Conservation (phyloP, 2,113 vertebrate species). For the Nerophis ophidion region DNA sequence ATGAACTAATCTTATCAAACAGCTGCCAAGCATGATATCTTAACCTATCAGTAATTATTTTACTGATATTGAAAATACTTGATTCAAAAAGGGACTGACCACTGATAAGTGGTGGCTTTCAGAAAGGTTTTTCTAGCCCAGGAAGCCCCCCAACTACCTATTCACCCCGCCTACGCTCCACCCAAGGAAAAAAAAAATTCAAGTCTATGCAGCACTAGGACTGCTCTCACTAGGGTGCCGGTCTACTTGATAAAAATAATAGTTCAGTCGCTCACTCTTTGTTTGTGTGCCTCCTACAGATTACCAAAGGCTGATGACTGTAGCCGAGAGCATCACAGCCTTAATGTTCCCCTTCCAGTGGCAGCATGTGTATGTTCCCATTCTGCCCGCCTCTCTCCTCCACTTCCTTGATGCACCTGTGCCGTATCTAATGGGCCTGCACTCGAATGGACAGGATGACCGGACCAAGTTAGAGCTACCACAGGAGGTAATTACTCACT, state of each 20-base stretch:
- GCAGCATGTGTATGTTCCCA: slow-evolving; percentile 98
- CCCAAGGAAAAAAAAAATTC: too few species aligned
- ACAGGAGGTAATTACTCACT: slow-evolving; percentile 80
- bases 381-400: slow-evolving; percentile 91
- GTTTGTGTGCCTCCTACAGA: slow-evolving; percentile 68
- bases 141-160: too few species aligned
- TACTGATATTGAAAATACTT: too few species aligned
- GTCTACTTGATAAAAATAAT: not conserved
- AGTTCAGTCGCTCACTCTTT: not conserved
- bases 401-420: slow-evolving; percentile 97
- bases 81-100: too few species aligned
- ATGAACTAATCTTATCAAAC: too few species aligned
- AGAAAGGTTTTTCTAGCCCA: too few species aligned
- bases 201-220: too few species aligned
- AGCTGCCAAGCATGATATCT: too few species aligned
- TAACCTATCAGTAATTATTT: too few species aligned
- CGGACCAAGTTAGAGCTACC: slow-evolving; percentile 93
- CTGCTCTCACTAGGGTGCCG: not conserved
- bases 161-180: too few species aligned
- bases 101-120: too few species aligned
- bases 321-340: slow-evolving; percentile 92
- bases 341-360: slow-evolving; percentile 96
- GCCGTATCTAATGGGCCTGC: slow-evolving; percentile 97
- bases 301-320: slow-evolving; percentile 94
- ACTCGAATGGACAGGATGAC: slow-evolving; percentile 91